Evolutionary conservation across 30 jellyfish, hydroid and myxozoan species (phyloP), one percentile per base, ranked within the genome.

Genomic region (Phacellophora camtschatica): DNA sequence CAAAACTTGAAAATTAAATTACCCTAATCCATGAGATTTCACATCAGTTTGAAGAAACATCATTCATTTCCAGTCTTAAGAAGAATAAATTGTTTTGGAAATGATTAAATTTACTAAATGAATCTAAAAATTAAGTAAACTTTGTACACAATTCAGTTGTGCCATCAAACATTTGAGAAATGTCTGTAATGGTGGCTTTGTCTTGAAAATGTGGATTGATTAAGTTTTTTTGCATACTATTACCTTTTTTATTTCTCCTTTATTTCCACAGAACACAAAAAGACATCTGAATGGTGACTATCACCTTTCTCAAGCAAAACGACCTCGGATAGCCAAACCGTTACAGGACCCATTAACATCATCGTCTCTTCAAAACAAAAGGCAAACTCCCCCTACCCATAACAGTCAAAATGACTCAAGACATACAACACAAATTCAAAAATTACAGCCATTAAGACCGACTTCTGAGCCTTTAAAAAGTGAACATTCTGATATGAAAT

Each of bases 301-400:
- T 50, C 51, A 34, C 20, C 74, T 49, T 50, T 20, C 70, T 2
- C 29, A 66, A 28, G 87, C 62, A 13, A 88, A 88, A 79, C 81
- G 75, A 66, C 95, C 92, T 45, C 69, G 95, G 22, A 54, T 81
- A 6, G 87, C 96, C 27, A 66, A 72, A 50, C 98, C 88, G 50
- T 71, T 81, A 24, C 98, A 84, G 53, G 95, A 78, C 46, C 96
- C 85, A 2, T 63, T 75, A 15, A 57, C 86, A 16, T 71, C 94
- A 32, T 69, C 86, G 16, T 68, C 94, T 41, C 50, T 22, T 61
- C 33, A 37, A 25, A 20, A 15, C 32, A 58, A 58, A 58, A 37
- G 15, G 6, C 16, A 23, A 58, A 58, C 33, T 58, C n/a, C n/a
- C n/a, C n/a, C n/a, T n/a, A n/a, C n/a, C n/a, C n/a, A n/a, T n/a